phyloP scores from a whole-genome alignment of 1,140 invertebrate species.

The Trichonephila clavata region DNA sequence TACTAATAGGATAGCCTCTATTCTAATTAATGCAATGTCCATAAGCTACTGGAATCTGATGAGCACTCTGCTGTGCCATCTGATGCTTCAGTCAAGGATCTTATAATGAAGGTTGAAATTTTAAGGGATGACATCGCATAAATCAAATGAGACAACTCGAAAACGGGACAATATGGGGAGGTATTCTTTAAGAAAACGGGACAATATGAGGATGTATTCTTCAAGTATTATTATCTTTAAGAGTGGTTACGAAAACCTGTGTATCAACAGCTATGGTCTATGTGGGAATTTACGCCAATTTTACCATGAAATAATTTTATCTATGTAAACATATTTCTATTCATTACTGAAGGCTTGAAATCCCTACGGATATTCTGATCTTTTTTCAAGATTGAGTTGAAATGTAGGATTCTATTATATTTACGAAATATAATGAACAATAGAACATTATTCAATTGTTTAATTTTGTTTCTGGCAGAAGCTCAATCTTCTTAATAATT shows the following conservation, averaged over 20 bases:
- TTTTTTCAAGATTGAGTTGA: too few species aligned
- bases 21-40: conserved; percentile 5
- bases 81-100: conserved; percentile 2
- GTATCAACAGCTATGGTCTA: background rate
- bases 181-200: background rate
- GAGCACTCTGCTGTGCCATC: background rate
- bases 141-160: background rate
- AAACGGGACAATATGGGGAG: background rate
- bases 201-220: background rate
- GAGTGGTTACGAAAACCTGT: background rate
- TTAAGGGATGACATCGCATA: background rate
- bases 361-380: too few species aligned
- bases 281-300: background rate
- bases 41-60: background rate
- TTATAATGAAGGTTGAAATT: background rate
- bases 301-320: background rate
- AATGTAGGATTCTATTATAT: too few species aligned
- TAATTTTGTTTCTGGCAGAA: too few species aligned
- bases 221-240: background rate
- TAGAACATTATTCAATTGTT: too few species aligned
- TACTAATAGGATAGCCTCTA: background rate
- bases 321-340: background rate
- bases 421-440: too few species aligned
- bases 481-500: too few species aligned
- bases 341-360: background rate